Evolutionary conservation across 1,140 invertebrate species (phyloP), one percentile per base, ranked within the genome.

Genomic region (Drosophila pseudoobscura): DNA sequence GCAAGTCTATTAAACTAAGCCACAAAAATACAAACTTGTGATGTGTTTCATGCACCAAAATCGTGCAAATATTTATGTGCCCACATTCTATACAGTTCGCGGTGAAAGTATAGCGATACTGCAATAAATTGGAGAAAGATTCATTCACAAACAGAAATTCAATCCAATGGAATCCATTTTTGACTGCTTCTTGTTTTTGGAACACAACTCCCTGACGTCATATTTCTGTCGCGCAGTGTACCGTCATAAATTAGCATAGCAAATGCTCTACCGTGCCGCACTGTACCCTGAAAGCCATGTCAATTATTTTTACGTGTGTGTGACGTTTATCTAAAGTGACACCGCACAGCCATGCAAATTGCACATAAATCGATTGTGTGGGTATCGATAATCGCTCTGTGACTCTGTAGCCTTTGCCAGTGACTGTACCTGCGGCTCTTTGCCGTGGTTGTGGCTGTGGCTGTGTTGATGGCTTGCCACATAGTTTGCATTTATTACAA

Each of bases 401-500:
- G 54, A 75, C 29, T 69, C 15, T 5, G 11, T 39, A 3, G 35
- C 35, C 35, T 39, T 1, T 13, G 35, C 17, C 22, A 20, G 31
- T 46, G 11, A 39, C 35, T 39, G 35, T 39, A 39, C 11, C 35
- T 39, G 35, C 35, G 26, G 44, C 57, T 44, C 35, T 54, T 51
- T 54, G 22, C 7, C 29, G 45, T 41, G n/a, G 22, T 13, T 20
- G 20, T 20, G 20, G 24, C 24, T 26, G 24, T 26, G 24, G 24
- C 24, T 26, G 24, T 35, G 31, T 46, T 22, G 51, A 68, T 68
- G 35, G 60, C 35, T 75, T 85, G 56, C 54, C 63, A 80, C 78
- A 66, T 63, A 56, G 68, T 84, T 80, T 77, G 52, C 80, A 85
- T 80, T 62, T 46, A 82, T 82, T 82, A 62, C 50, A 72, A 73